Percentiles rank a stretch among this genome's conserved stretches.
Evolutionary conservation across 2,113 vertebrate species (phyloP).

Genomic region (Python bivittatus): DNA sequence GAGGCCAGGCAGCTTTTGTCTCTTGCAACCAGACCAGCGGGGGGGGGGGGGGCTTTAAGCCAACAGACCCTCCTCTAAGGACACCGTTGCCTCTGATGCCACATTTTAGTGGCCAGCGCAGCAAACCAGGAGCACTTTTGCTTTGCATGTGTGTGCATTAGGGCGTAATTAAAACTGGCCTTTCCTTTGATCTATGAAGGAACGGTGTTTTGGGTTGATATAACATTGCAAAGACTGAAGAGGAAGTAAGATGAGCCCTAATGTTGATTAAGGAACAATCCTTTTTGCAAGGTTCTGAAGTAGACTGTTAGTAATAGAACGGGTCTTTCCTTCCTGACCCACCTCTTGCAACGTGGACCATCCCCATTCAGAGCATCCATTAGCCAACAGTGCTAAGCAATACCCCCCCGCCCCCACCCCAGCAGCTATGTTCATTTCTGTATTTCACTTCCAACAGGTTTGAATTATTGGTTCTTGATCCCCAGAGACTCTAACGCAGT

Average conservation of each 20-base stretch:
- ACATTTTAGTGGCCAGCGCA: not conserved
- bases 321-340: not conserved
- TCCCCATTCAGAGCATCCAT: not conserved
- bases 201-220: not conserved
- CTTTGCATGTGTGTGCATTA: not conserved
- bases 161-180: not conserved
- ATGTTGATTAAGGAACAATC: not conserved
- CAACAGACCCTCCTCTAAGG: not conserved
- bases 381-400: not conserved
- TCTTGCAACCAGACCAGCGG: not conserved
- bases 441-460: not conserved
- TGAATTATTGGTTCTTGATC: not conserved
- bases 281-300: not conserved
- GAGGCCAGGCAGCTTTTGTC: not conserved
- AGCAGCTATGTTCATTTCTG: not conserved
- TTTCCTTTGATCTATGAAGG: not conserved
- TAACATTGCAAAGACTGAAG: not conserved
- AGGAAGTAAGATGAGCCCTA: not conserved
- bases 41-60: not conserved
- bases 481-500: not conserved
- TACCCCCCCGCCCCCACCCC: not conserved
- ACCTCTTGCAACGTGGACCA: not conserved
- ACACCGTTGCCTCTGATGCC: not conserved
- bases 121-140: not conserved
- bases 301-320: not conserved